Evolutionary conservation across 1,140 invertebrate genomes (phyloP), one percentile per base, ranked within the genome.

Genomic region (Temnothorax curvispinosus): DNA sequence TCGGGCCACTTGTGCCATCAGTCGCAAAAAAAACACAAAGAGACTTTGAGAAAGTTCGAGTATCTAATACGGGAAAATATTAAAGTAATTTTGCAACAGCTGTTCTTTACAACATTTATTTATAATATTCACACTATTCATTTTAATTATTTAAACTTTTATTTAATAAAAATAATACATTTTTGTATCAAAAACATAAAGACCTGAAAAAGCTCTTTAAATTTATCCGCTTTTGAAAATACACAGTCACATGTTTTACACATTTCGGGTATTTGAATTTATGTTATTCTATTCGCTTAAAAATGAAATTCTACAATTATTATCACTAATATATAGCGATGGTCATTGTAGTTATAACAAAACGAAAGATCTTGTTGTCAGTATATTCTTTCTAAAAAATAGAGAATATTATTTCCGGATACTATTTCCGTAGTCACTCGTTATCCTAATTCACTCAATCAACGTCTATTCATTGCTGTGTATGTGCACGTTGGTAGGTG

Each of bases 371-470:
- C 13, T 47, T 4, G 4, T 13, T 32, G 11, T 44, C 47, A 6
- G 56, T 47, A 35, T 60, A 32, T 58, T 5, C 11, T n/a, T 41
- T 15, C 15, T 50, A 44, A 69, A 9, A 27, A 58, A 15, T 0
- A 13, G 13, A 21, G 50, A 3, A 32, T n/a, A 47, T 5, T 32
- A 56, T 47, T 47, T 69, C 9, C 41, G n/a, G 15, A 82, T 21
- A 32, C 32, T 21, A 60, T 82, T 72, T 74, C 27, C 13, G 4
- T 21, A 38, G 3, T 5, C 1, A 71, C 18, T 82, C 54, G n/a
- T 60, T 60, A 62, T 84, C 15, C 13, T 84, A 84, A 56, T 81
- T 0, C 41, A 35, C 32, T 72, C 58, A 60, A 84, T 84, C 80
- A 84, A 50, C 41, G 41, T 82, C 80, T 62, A 84, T 84, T 84